phyloP scores from a whole-genome alignment of 2,113 vertebrate genomes.

The Actenoides hombroni region DNA sequence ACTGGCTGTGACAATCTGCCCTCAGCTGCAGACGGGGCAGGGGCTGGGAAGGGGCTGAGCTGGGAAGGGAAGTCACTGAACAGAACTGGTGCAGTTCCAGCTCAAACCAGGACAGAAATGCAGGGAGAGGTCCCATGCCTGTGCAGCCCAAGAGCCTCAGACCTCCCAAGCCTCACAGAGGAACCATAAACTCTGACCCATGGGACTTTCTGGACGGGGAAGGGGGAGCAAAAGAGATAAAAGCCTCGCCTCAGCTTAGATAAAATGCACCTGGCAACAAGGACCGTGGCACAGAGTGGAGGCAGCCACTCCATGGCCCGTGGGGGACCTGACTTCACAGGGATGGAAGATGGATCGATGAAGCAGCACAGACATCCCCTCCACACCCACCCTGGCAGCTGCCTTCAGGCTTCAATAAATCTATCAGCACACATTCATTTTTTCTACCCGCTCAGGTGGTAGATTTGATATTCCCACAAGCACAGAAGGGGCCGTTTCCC shows the following conservation, averaged over 20 bases:
- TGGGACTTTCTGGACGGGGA: neutral
- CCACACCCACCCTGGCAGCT: rapidly evolving
- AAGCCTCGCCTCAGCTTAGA: neutral
- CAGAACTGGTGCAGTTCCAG: neutral
- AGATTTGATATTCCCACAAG: neutral
- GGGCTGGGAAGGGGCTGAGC: too few relatives aligned
- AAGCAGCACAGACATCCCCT: neutral
- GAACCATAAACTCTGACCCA: neutral
- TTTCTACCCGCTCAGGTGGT: too few relatives aligned
- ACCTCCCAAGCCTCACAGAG: neutral
- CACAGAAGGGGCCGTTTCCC: neutral
- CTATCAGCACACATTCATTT: rapidly evolving
- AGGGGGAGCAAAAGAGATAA: neutral
- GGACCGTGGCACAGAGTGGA: neutral
- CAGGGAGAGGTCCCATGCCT: rapidly evolving
- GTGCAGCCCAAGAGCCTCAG: neutral
- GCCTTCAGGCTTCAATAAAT: neutral
- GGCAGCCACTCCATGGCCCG: neutral
- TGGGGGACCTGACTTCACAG: neutral
- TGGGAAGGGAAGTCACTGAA: neutral
- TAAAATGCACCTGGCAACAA: neutral
- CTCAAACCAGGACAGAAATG: neutral
- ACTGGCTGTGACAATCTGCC: too few relatives aligned
- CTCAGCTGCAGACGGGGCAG: too few relatives aligned
- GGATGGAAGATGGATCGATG: neutral